Evolutionary conservation across 2,113 vertebrate species (phyloP), one percentile per base, ranked within the genome.

Genomic region (Heteronetta atricapilla): DNA sequence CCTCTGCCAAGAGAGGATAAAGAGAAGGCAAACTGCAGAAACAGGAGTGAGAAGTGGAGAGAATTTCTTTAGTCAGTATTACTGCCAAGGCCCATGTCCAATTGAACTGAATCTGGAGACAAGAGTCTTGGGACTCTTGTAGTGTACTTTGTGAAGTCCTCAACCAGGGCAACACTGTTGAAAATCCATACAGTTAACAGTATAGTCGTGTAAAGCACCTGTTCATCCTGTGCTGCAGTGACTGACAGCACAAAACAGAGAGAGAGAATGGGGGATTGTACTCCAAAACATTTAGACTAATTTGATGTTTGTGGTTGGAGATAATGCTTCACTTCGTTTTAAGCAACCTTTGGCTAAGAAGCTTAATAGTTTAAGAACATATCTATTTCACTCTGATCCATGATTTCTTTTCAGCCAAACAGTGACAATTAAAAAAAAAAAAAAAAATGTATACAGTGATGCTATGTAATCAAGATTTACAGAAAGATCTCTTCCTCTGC

Each of bases 401-500:
- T 76, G 38, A 87, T 68, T 93, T 94, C 22, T 84, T 87, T 79
- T 73, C 50, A 91, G 36, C 13, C 18, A 88, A 89, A 73, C 34
- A 73, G 56, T 68, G 76, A 55, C 31, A 80, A 38, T 75, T 19
- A 46, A 46, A 46, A 46, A 12, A 44, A 46, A 6, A 42, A 46
- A 19, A 46, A 46, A 46, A 34, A 52, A 63, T 14, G 38, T 14
- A 13, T n/a, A 58, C 6, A 70, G 12, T 20, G 73, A 46, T 3
- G 2, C 5, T 23, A 3, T 55, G 16, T 10, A 90, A 36, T 7
- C 9, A 62, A 46, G 48, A 52, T 48, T 31, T 89, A 40, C 22
- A 59, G 29, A 73, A 25, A 13, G 7, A 79, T 8, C 46, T 6
- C 8, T 33, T 64, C 60, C 16, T 77, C 42, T 46, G 13, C 5